Conservation (phyloP, 2,797 vertebrate species). For the Epinephelus malabaricus region DNA sequence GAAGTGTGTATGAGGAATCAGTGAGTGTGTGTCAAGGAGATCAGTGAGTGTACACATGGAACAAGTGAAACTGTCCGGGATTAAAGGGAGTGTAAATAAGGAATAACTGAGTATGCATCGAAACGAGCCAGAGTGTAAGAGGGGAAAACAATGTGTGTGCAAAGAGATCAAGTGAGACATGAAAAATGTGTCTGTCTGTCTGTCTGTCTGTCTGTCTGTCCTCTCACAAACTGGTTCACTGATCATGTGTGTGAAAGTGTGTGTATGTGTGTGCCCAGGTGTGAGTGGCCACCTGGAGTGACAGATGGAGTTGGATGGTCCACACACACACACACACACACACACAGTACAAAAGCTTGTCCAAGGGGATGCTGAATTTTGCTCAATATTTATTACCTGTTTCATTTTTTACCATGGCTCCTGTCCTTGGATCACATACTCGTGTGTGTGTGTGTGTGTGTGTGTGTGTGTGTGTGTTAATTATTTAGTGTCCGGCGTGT, state of each 20-base stretch:
- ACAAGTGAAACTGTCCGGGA: not conserved
- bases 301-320: slow-evolving; percentile 53
- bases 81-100: not conserved
- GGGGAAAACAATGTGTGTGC: not conserved
- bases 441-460: not conserved
- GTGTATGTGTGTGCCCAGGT: slow-evolving; percentile 16
- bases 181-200: too few species aligned
- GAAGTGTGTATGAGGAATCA: too few species aligned
- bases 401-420: slow-evolving; percentile 35
- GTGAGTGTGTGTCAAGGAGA: too few species aligned
- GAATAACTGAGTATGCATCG: not conserved
- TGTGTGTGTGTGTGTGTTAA: not conserved
- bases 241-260: slow-evolving; percentile 8
- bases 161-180: too few species aligned
- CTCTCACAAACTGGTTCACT: not conserved
- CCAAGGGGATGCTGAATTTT: not conserved
- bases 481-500: not conserved
- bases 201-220: not conserved
- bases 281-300: slow-evolving; percentile 57
- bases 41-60: not conserved
- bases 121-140: too few species aligned
- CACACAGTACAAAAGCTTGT: not conserved
- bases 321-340: slow-evolving; percentile 14
- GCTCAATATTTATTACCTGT: slow-evolving; percentile 42
- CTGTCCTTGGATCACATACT: slow-evolving; percentile 1